Evolutionary conservation across 1,140 invertebrate genomes (phyloP).

Genomic region (Macrotrachela quadricornifera): DNA sequence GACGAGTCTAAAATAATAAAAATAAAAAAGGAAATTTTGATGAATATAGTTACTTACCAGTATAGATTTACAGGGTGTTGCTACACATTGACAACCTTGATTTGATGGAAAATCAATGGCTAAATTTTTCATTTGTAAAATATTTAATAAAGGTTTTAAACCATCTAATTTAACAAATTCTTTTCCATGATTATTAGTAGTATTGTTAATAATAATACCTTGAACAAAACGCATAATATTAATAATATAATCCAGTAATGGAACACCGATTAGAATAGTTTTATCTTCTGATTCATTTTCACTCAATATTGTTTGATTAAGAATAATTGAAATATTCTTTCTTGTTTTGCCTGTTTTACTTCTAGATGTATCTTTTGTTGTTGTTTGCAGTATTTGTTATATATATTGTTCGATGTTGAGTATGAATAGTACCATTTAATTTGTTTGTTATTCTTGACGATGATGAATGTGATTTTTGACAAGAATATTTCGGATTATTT

Average conservation of each 20-base stretch:
- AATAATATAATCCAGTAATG: conserved; percentile 15
- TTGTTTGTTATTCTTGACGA: too few species aligned
- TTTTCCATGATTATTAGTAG: conserved; percentile 67
- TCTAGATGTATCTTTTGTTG: not conserved
- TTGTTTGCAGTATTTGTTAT: not conserved
- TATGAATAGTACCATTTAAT: too few species aligned
- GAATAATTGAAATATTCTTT: conserved; percentile 9
- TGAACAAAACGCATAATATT: conserved; percentile 62
- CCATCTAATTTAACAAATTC: conserved; percentile 64
- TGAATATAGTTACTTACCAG: too few species aligned
- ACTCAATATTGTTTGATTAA: conserved; percentile 9
- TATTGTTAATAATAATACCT: conserved; percentile 68
- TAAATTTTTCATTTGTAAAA: conserved; percentile 57
- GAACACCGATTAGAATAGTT: too few species aligned
- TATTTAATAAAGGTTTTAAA: conserved; percentile 48
- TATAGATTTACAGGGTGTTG: conserved; percentile 64
- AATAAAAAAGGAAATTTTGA: too few species aligned
- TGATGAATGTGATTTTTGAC: conserved; percentile 47
- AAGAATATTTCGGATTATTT: conserved; percentile 53
- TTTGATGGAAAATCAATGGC: conserved; percentile 64
- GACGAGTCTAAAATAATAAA: too few species aligned
- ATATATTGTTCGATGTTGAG: conserved; percentile 1
- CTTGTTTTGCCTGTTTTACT: too few species aligned
- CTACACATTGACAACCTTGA: conserved; percentile 58
- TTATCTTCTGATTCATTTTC: not conserved